These are phyloP conservation scores for Orussus abietinus DNA, from an alignment of 1,140 invertebrate species.

Conservation along the genomic window DNA sequence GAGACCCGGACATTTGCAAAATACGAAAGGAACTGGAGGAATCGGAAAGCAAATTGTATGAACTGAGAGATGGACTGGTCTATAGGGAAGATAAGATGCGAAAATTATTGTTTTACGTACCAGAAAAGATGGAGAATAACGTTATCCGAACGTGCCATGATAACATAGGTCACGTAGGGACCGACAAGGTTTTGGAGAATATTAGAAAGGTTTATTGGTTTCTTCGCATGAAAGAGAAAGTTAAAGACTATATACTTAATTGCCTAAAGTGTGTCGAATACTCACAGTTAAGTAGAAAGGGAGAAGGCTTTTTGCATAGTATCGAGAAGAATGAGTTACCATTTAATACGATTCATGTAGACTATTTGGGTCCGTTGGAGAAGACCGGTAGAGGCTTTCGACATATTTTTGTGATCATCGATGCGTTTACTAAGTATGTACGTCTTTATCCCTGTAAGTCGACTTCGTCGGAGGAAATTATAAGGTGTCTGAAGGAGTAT, in stretches of 20 bases:
- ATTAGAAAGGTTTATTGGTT: conserved; percentile 33
- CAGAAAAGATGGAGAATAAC: conserved; percentile 20
- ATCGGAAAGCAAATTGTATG: neutral
- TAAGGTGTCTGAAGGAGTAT: no score
- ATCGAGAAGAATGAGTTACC: conserved; percentile 26
- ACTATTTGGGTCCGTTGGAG: conserved; percentile 7
- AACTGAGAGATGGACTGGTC: conserved; percentile 4
- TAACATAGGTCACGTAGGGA: conserved; percentile 25
- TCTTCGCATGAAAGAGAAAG: conserved; percentile 27
- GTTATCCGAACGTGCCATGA: conserved; percentile 25
- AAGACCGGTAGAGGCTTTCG: conserved; percentile 21
- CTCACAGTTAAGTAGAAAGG: conserved; percentile 24
- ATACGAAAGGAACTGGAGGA: neutral
- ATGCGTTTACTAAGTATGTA: conserved; percentile 25
- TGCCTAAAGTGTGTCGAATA: conserved; percentile 35
- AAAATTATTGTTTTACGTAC: conserved; percentile 23
- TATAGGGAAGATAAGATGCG: conserved; percentile 1
- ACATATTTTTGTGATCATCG: conserved; percentile 24
- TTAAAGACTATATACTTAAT: conserved; percentile 23
- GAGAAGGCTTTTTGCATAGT: conserved; percentile 23
- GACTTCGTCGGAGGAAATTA: conserved; percentile 14
- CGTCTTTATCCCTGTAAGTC: conserved; percentile 17
- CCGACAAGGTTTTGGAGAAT: conserved; percentile 23
- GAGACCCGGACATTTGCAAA: neutral
- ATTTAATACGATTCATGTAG: no score